Conservation (phyloP, 2,888 invertebrate genomes). For the Cerastoderma edule region DNA sequence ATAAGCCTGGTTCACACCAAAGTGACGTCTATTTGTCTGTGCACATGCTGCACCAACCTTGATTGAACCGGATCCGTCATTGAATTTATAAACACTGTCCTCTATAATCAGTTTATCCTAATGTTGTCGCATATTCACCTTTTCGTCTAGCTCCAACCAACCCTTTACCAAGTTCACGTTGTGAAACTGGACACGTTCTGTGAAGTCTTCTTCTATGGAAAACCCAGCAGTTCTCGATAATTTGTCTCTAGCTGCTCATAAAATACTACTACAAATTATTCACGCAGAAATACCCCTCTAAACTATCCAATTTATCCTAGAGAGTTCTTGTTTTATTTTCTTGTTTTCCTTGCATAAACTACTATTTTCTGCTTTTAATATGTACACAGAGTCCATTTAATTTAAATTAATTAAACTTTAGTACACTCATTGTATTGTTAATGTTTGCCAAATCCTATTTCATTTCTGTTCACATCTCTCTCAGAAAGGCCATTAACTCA, state of each 20-base stretch:
- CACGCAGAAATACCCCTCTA: neutral
- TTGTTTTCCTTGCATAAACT: neutral
- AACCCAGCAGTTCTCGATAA: neutral
- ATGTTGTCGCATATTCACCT: slow-evolving; percentile 17
- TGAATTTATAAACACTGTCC: slow-evolving; percentile 21
- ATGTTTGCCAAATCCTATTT: neutral
- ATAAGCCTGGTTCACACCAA: neutral
- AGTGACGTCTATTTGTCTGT: neutral
- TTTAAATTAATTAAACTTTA: neutral
- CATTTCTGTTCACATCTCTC: neutral
- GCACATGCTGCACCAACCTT: neutral
- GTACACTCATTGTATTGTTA: neutral
- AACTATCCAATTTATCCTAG: neutral
- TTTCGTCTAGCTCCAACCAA: slow-evolving; percentile 7
- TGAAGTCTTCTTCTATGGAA: slow-evolving; percentile 25
- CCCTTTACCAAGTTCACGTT: slow-evolving; percentile 16
- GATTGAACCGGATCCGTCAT: no score
- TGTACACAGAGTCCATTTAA: no score
- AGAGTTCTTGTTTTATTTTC: neutral
- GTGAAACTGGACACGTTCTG: neutral
- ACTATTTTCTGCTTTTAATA: neutral
- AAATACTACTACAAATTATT: neutral
- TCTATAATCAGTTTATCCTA: slow-evolving; percentile 33
- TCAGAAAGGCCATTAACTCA: neutral
- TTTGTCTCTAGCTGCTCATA: neutral